A percentile compares a stretch with the other conserved stretches of the same genome.
phyloP scores from a whole-genome alignment of 2,113 vertebrate species.

The Mobula hypostoma region DNA sequence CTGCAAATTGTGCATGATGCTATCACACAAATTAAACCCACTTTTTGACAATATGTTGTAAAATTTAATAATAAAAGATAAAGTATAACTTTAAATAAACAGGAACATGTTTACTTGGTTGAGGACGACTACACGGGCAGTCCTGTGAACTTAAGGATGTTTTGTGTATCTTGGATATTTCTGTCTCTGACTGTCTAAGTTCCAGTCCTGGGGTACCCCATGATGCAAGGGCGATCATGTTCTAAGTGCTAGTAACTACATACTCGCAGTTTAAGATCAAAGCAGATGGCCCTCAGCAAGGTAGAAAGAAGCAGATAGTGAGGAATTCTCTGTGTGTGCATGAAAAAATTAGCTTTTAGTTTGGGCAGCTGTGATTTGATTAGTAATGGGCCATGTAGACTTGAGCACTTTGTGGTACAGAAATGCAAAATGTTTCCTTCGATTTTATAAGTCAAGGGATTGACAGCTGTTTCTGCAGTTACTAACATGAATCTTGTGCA shows the following conservation, averaged over 20 bases:
- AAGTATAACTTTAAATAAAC: background rate
- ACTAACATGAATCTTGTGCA: background rate
- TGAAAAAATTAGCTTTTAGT: too few species aligned
- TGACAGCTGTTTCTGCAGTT: background rate
- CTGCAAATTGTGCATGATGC: background rate
- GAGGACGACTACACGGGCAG: too few species aligned
- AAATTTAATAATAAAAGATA: background rate
- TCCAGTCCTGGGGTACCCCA: background rate
- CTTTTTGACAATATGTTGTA: background rate
- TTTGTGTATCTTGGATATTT: background rate
- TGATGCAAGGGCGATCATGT: background rate
- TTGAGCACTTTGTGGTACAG: background rate
- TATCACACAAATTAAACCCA: background rate
- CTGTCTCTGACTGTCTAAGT: background rate
- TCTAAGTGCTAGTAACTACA: background rate
- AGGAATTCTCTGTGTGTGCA: background rate
- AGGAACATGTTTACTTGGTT: background rate
- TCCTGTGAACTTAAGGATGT: background rate
- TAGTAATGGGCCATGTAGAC: too few species aligned
- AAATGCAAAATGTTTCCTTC: background rate
- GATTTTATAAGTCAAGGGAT: background rate
- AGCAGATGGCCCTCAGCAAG: background rate
- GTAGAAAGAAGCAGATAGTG: background rate
- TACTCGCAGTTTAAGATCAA: background rate
- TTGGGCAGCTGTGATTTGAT: too few species aligned